Percentiles rank a stretch among this genome's conserved stretches.
These are phyloP conservation scores for Drosophila nigromelanica DNA, from an alignment of 1,140 invertebrate genomes.

Conservation along the genomic window DNA sequence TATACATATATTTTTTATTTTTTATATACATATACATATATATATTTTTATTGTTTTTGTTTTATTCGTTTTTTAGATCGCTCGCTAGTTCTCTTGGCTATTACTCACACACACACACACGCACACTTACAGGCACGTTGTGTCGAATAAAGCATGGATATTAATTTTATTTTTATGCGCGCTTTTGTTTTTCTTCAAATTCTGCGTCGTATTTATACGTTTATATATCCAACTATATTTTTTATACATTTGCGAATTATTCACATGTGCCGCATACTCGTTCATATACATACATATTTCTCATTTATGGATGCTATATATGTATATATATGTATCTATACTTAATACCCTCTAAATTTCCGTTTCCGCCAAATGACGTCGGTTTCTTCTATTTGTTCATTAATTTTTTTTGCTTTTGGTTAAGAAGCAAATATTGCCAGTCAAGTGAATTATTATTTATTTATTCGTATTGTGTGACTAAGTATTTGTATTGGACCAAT, in stretches of 20 bases:
- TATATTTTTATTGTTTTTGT: slow-evolving; percentile 39
- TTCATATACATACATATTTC: slow-evolving; percentile 38
- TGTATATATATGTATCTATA: slow-evolving; percentile 28
- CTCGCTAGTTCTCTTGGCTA: slow-evolving; percentile 57
- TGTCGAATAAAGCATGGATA: slow-evolving; percentile 36
- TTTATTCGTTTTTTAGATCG: slow-evolving; percentile 54
- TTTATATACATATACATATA: too few relatives aligned
- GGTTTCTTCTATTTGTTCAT: background rate
- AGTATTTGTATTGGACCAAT: slow-evolving; percentile 57
- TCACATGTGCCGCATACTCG: slow-evolving; percentile 55
- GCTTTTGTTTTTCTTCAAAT: slow-evolving; percentile 49
- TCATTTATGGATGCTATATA: slow-evolving; percentile 30
- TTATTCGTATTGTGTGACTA: slow-evolving; percentile 44
- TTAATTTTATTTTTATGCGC: slow-evolving; percentile 59
- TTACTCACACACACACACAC: slow-evolving; percentile 49
- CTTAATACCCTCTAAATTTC: slow-evolving; percentile 31
- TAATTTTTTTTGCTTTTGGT: slow-evolving; percentile 6
- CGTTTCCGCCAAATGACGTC: slow-evolving; percentile 64
- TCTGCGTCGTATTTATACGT: slow-evolving; percentile 16
- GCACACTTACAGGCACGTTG: slow-evolving; percentile 13
- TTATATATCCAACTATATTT: slow-evolving; percentile 1
- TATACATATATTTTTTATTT: slow-evolving; percentile 30
- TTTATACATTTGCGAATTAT: slow-evolving; percentile 48
- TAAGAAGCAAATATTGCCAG: background rate
- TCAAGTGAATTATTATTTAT: slow-evolving; percentile 40